phyloP scores from a whole-genome alignment of 2,797 vertebrate genomes.

The Silurus aristotelis region DNA sequence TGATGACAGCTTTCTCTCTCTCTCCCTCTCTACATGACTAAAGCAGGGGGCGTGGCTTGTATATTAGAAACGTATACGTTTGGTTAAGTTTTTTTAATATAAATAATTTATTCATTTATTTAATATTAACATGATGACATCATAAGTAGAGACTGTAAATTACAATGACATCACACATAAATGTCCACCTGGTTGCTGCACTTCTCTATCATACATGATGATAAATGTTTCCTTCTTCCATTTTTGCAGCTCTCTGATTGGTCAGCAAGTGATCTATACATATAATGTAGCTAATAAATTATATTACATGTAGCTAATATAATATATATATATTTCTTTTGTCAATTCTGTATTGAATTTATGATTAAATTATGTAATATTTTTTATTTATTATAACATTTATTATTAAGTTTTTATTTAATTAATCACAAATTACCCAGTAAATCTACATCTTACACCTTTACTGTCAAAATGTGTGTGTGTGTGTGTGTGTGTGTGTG shows the following conservation, averaged over 20 bases:
- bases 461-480: not conserved
- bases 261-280: not conserved
- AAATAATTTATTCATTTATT: not conserved
- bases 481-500: not conserved
- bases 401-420: no score
- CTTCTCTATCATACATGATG: not conserved
- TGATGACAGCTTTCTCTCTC: constrained; percentile 31
- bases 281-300: no score
- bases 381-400: no score
- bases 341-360: no score
- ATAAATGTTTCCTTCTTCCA: not conserved
- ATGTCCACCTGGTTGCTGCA: not conserved
- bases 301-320: no score
- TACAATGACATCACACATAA: not conserved
- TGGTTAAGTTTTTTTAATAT: not conserved
- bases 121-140: not conserved
- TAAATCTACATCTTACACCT: no score
- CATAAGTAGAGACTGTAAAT: not conserved
- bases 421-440: no score
- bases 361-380: no score
- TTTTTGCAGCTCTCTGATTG: not conserved
- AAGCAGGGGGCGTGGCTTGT: not conserved
- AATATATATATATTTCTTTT: no score
- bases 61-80: not conserved
- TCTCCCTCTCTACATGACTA: not conserved